These are phyloP conservation scores for Rutpela maculata DNA, from an alignment of 2,888 invertebrate species.

Conservation along the genomic window DNA sequence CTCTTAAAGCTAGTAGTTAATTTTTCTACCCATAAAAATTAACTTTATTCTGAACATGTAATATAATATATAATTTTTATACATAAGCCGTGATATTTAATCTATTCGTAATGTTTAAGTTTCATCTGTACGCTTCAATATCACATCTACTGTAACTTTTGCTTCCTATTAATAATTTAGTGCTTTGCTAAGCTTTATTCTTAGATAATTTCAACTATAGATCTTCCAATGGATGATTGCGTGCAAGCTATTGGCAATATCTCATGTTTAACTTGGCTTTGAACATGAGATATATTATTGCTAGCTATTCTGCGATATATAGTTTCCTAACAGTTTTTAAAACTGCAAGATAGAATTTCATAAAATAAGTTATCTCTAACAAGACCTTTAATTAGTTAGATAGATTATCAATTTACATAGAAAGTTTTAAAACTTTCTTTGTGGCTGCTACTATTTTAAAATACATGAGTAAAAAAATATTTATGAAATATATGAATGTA, in stretches of 20 bases:
- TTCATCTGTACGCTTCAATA: background rate
- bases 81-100: conserved; percentile 9
- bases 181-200: conserved; percentile 41
- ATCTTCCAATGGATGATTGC: conserved; percentile 21
- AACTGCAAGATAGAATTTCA: background rate
- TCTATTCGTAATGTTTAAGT: conserved; percentile 17
- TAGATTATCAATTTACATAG: background rate
- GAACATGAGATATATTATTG: background rate
- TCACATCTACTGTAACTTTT: conserved; percentile 4
- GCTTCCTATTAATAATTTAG: conserved; percentile 39
- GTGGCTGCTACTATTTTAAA: background rate
- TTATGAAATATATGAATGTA: no score
- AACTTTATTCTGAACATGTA: conserved; percentile 19
- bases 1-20: background rate
- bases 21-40: background rate
- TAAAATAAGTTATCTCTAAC: background rate
- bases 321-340: background rate
- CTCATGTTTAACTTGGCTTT: background rate
- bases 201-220: conserved; percentile 20
- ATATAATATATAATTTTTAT: conserved; percentile 30
- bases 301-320: background rate
- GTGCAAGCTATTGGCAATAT: background rate
- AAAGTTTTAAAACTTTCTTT: background rate
- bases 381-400: background rate
- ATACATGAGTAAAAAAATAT: background rate